These are phyloP conservation scores for Brachionus angularis DNA, from an alignment of 1,140 invertebrate genomes.

Conservation along the genomic window DNA sequence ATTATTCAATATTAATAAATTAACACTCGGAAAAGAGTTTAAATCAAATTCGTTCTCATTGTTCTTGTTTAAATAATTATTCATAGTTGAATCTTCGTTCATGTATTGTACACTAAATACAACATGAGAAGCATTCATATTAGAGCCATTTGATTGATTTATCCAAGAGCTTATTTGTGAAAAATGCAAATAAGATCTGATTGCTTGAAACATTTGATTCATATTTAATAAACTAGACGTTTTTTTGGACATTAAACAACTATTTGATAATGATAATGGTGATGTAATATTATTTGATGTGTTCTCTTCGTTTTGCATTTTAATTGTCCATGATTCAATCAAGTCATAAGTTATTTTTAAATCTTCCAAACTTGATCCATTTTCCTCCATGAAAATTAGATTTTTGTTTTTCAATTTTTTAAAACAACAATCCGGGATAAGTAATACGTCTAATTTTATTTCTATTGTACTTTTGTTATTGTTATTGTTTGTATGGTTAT, in stretches of 20 bases:
- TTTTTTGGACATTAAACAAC: not conserved
- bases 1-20: conserved; percentile 18
- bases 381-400: not conserved
- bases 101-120: too few relatives aligned
- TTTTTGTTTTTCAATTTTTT: not conserved
- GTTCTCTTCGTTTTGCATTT: conserved; percentile 9
- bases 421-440: not conserved
- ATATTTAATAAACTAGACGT: conserved; percentile 10
- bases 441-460: too few relatives aligned
- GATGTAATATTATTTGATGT: too few relatives aligned
- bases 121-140: too few relatives aligned
- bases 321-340: conserved; percentile 10
- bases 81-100: too few relatives aligned
- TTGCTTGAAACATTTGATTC: conserved; percentile 8
- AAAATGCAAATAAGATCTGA: conserved; percentile 35
- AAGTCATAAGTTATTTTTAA: conserved; percentile 8
- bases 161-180: conserved; percentile 30
- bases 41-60: too few relatives aligned
- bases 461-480: too few relatives aligned
- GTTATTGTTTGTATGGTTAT: too few relatives aligned
- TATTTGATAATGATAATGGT: too few relatives aligned
- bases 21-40: not conserved
- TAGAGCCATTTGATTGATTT: conserved; percentile 1
- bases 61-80: too few relatives aligned
- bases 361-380: not conserved